Evolutionary conservation across 2,888 invertebrate species (phyloP).

Genomic region (Stenodera caucasica): DNA sequence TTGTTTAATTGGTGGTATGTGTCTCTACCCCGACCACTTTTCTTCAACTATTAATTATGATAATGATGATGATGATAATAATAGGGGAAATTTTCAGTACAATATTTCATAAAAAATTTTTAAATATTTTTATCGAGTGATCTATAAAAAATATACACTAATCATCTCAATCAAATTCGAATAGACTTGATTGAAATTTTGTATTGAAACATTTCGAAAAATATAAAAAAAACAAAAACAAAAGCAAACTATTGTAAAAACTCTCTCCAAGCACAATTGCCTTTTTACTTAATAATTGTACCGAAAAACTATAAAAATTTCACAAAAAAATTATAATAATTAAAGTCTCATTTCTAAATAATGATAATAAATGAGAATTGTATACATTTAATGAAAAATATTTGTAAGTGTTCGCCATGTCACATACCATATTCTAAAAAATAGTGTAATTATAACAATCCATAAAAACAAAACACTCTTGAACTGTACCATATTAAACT

Average conservation of each 20-base stretch:
- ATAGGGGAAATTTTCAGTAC: neutral
- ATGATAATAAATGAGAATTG: too few relatives aligned
- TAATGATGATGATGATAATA: neutral
- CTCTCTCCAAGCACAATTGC: conserved; percentile 33
- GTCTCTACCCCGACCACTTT: conserved; percentile 40
- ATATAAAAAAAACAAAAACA: too few relatives aligned
- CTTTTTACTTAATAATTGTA: conserved; percentile 33
- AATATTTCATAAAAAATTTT: neutral
- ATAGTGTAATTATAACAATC: neutral
- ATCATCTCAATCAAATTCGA: neutral
- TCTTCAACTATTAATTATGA: conserved; percentile 10
- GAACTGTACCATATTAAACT: conserved; percentile 30
- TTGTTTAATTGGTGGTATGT: conserved; percentile 48
- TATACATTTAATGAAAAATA: conserved; percentile 16
- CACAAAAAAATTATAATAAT: conserved; percentile 19
- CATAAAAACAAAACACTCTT: conserved; percentile 32
- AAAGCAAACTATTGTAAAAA: neutral
- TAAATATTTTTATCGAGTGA: neutral
- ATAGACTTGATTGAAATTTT: neutral
- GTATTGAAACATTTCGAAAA: neutral
- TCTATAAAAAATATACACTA: neutral
- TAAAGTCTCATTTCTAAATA: conserved; percentile 30
- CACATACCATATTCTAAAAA: conserved; percentile 49
- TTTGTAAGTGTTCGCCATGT: conserved; percentile 47
- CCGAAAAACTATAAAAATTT: conserved; percentile 1